phyloP scores from a whole-genome alignment of 37 sponge, comb jelly and placozoan species.

The Spongilla lacustris region DNA sequence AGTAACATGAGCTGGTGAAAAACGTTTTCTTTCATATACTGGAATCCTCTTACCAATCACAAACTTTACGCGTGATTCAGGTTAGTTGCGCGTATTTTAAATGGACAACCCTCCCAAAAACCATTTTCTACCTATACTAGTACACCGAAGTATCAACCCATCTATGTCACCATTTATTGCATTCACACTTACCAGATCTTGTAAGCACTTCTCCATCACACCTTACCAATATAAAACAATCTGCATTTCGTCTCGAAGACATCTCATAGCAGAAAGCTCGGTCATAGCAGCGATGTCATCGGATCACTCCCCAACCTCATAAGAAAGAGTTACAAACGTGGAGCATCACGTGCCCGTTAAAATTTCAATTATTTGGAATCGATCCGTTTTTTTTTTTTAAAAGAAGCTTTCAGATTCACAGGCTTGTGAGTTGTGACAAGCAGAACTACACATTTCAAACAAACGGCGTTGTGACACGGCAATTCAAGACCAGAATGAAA shows the following conservation, averaged over 20 bases:
- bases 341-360: background rate
- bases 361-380: background rate
- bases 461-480: background rate
- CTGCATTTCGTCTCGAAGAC: conserved; percentile 37
- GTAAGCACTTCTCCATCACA: conserved; percentile 26
- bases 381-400: background rate
- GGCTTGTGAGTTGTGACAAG: background rate
- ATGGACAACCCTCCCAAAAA: background rate
- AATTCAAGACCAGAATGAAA: no score
- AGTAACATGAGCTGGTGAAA: no score
- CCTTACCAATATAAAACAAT: conserved; percentile 15
- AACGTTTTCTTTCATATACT: no score
- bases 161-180: background rate
- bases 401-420: background rate
- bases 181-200: conserved; percentile 24
- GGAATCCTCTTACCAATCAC: no score
- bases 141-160: no score
- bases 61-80: no score
- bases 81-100: background rate
- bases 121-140: background rate
- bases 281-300: background rate
- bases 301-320: background rate
- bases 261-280: conserved; percentile 28
- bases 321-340: background rate
- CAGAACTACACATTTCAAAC: conserved; percentile 23